phyloP scores from a whole-genome alignment of 2,888 invertebrate species.

The Acrobasis consociella region DNA sequence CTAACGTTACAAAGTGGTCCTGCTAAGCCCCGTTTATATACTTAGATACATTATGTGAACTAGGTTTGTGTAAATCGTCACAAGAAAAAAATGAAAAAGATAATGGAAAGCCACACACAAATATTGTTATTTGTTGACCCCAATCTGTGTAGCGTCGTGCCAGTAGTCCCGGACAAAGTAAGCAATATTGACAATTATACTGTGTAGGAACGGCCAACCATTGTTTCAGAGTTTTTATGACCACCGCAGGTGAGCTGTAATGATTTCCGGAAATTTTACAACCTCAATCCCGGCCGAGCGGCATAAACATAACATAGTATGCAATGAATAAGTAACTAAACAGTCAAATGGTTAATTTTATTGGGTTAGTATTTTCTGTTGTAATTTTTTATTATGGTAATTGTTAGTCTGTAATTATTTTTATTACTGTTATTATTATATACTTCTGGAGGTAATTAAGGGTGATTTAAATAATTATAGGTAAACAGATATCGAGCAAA shows the following conservation, averaged over 20 bases:
- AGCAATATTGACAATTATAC: conserved; percentile 16
- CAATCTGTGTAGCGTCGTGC: conserved; percentile 1
- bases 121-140: neutral
- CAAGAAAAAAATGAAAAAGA: too few species aligned
- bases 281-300: conserved; percentile 6
- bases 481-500: too few species aligned
- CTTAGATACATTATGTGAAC: too few species aligned
- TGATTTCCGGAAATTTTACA: conserved; percentile 19
- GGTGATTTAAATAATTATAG: too few species aligned
- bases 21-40: too few species aligned
- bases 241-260: conserved; percentile 18
- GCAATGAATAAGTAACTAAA: conserved; percentile 7
- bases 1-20: too few species aligned
- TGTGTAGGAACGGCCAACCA: conserved; percentile 12
- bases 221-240: conserved; percentile 18
- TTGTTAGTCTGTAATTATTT: too few species aligned
- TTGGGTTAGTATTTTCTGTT: neutral
- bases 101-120: too few species aligned
- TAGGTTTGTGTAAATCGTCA: too few species aligned
- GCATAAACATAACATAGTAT: conserved; percentile 4
- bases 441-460: too few species aligned
- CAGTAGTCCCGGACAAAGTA: neutral
- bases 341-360: neutral
- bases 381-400: neutral
- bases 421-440: too few species aligned